phyloP scores from a whole-genome alignment of 2,113 vertebrate genomes.

The Crotalus helleri region DNA sequence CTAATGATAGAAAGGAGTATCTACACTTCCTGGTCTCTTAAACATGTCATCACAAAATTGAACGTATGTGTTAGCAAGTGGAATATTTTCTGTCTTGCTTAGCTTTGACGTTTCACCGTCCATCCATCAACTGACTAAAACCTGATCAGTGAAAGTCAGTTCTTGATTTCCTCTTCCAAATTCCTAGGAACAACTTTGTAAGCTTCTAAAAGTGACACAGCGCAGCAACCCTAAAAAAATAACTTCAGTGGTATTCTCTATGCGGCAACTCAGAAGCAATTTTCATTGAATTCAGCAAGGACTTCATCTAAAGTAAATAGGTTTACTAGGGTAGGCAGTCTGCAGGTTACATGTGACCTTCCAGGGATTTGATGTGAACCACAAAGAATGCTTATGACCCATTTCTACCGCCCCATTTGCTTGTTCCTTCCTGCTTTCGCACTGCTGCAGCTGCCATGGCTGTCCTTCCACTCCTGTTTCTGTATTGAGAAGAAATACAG shows the following conservation, averaged over 20 bases:
- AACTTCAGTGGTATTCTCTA: background rate
- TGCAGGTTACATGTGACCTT: background rate
- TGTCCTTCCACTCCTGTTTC: background rate
- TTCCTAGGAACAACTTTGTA: background rate
- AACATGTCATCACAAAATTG: background rate
- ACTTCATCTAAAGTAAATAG: background rate
- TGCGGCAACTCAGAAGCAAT: background rate
- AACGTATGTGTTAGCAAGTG: background rate
- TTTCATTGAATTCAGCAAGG: background rate
- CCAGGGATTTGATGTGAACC: background rate
- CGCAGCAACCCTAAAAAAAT: background rate
- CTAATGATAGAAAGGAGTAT: background rate
- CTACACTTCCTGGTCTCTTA: background rate
- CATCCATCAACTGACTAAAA: background rate
- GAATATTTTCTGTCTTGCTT: constrained; percentile 3
- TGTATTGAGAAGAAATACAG: background rate
- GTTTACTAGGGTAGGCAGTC: background rate
- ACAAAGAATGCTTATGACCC: background rate
- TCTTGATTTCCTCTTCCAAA: background rate
- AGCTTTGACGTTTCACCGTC: constrained; percentile 8
- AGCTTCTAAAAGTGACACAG: background rate
- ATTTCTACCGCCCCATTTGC: background rate
- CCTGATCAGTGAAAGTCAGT: background rate
- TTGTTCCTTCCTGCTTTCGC: background rate
- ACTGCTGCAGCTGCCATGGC: background rate